Evolutionary conservation across 2,888 invertebrate species (phyloP), one percentile per base, ranked within the genome.

Genomic region (Mythimna loreyi): DNA sequence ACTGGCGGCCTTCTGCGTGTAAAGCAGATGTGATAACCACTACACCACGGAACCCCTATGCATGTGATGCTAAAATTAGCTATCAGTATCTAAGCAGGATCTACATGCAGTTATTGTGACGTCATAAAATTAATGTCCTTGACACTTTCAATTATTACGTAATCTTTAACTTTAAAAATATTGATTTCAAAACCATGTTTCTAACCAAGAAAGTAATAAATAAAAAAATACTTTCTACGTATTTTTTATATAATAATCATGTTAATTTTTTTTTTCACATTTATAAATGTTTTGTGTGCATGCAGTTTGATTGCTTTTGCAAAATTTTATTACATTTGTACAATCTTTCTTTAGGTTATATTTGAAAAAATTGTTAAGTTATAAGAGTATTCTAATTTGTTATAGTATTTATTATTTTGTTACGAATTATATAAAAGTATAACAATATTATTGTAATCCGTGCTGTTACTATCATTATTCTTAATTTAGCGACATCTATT

Each of bases 1-100:
- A 94, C 94, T 92, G 94, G 94, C 94, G 94, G 92, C 94, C 94
- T 94, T 94, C 94, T 94, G 94, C 94, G 94, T 94, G 93, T 94
- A 94, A 93, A 94, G 94, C 94, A 94, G 93, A 94, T 92, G 92
- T 92, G 92, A 92, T 92, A 92, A 92, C 92, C 92, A 91, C 94
- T 94, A 94, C 94, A 94, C 94, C 92, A 94, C 94, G 94, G 93
- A 94, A 94, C 93, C 93, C 53, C 9, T 72, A 4, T 89, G 76
- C 0, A 0, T 0, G 0, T 0, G 0, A 0, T 0, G 0, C 0
- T 6, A 49, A 89, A 89, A 86, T 85, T 77, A 33, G 7, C 0
- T 0, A 52, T 0, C 0, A 3, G 0, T 28, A 64, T 36, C 8
- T 56, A 30, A 57, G 0, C 9, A 1, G n/a, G 0, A 9, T 19